Evolutionary conservation across 2,888 invertebrate genomes (phyloP).

Genomic region (Geophilus truncorum): DNA sequence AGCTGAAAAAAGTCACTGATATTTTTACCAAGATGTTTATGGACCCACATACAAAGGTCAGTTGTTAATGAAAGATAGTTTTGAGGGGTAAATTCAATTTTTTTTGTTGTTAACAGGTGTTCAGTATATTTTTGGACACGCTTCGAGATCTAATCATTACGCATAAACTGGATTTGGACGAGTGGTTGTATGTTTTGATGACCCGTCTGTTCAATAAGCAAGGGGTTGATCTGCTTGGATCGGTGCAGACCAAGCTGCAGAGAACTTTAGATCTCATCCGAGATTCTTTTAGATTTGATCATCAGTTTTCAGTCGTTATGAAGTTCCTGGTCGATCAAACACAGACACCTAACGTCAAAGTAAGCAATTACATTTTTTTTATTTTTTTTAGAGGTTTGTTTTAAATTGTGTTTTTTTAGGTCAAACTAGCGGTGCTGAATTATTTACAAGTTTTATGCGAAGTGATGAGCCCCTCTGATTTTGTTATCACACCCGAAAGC

Average conservation of each 20-base stretch:
- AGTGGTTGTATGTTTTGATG: slow-evolving; percentile 89
- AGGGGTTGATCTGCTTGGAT: slow-evolving; percentile 84
- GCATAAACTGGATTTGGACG: slow-evolving; percentile 80
- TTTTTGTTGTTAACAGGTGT: slow-evolving; percentile 55
- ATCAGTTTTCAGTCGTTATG: slow-evolving; percentile 58
- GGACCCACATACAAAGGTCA: slow-evolving; percentile 82
- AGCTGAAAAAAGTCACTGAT: slow-evolving; percentile 80
- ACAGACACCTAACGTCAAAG: slow-evolving; percentile 73
- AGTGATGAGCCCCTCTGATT: slow-evolving; percentile 50
- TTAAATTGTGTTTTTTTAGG: slow-evolving; percentile 44
- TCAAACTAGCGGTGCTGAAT: slow-evolving; percentile 53
- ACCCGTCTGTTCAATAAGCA: slow-evolving; percentile 82
- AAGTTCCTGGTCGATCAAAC: slow-evolving; percentile 84
- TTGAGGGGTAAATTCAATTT: slow-evolving; percentile 13
- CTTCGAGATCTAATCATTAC: slow-evolving; percentile 81
- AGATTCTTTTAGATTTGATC: slow-evolving; percentile 58
- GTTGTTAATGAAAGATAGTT: background rate
- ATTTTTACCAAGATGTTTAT: slow-evolving; percentile 95
- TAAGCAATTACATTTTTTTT: slow-evolving; percentile 36
- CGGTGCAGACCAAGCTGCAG: slow-evolving; percentile 84
- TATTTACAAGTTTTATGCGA: slow-evolving; percentile 50
- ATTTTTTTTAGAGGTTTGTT: background rate
- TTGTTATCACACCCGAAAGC: slow-evolving; percentile 61
- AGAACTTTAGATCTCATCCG: slow-evolving; percentile 74
- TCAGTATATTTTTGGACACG: slow-evolving; percentile 87